phyloP scores from a whole-genome alignment of 2,113 vertebrate species.

The Rostratula benghalensis region DNA sequence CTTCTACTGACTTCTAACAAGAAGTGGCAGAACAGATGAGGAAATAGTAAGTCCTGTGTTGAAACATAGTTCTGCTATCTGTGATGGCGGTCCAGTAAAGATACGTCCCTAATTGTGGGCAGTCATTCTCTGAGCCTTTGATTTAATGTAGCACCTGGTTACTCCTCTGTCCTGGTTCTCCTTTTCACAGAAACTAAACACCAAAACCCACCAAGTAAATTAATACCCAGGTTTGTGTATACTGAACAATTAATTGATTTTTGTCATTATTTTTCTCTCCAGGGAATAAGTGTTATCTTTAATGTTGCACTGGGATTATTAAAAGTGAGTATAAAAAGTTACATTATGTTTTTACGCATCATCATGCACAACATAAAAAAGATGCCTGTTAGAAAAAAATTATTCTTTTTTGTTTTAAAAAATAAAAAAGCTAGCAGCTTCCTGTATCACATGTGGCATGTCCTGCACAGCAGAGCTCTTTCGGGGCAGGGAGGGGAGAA shows the following conservation, averaged over 20 bases:
- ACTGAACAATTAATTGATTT: constrained; percentile 32
- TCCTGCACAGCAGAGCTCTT: background rate
- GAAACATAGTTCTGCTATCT: background rate
- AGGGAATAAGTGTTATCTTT: constrained; percentile 99
- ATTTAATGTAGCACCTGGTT: background rate
- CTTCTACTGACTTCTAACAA: background rate
- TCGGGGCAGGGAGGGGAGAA: background rate
- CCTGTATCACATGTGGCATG: background rate
- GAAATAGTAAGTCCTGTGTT: background rate
- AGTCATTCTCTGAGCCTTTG: background rate
- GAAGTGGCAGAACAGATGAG: background rate
- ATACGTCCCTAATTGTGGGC: background rate
- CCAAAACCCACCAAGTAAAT: background rate
- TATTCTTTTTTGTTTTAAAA: background rate
- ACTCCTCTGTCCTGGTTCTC: background rate
- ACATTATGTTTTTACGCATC: background rate
- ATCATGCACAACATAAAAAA: background rate
- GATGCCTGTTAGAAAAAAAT: background rate
- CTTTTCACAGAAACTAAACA: background rate
- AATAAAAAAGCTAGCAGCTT: background rate
- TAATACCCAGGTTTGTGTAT: background rate
- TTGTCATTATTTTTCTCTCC: constrained; percentile 61
- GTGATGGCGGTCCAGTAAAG: background rate
- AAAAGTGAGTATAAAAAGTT: constrained; percentile 79
- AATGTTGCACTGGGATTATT: constrained; percentile 95